phyloP scores from a whole-genome alignment of 2,797 vertebrate species.

The Peromyscus eremicus region DNA sequence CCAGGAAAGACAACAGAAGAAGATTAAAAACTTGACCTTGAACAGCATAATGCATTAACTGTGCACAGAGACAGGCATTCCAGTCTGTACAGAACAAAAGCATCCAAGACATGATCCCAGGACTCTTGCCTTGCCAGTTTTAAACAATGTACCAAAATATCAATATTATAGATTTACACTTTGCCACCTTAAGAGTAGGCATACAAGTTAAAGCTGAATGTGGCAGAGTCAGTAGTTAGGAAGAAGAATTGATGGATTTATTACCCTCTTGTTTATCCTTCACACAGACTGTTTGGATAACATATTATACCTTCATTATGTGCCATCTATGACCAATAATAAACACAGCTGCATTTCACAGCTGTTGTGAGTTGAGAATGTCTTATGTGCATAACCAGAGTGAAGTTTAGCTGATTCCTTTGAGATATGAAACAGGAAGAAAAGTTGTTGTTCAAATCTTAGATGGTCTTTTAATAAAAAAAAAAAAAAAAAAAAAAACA shows the following conservation, averaged over 20 bases:
- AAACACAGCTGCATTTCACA: constrained; percentile 7
- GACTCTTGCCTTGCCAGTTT: neutral
- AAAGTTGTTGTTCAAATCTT: neutral
- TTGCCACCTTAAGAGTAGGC: neutral
- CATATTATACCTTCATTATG: constrained; percentile 11
- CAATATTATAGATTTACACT: neutral
- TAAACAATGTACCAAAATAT: constrained; percentile 7
- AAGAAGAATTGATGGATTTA: constrained; percentile 9
- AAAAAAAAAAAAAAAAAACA: no score
- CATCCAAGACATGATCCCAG: neutral
- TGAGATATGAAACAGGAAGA: neutral
- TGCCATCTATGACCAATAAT: neutral
- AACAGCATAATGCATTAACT: neutral
- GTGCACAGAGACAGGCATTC: neutral
- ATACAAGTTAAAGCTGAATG: neutral
- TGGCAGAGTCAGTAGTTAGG: neutral
- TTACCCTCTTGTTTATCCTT: constrained; percentile 20
- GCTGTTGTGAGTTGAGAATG: neutral
- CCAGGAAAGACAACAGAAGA: neutral
- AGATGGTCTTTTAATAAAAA: no score
- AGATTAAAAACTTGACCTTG: neutral
- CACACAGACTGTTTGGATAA: neutral
- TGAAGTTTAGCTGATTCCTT: neutral
- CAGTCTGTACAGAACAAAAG: neutral
- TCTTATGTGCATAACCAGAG: neutral